Evolutionary conservation across 2,797 vertebrate genomes (phyloP).

Genomic region (Semotilus atromaculatus): DNA sequence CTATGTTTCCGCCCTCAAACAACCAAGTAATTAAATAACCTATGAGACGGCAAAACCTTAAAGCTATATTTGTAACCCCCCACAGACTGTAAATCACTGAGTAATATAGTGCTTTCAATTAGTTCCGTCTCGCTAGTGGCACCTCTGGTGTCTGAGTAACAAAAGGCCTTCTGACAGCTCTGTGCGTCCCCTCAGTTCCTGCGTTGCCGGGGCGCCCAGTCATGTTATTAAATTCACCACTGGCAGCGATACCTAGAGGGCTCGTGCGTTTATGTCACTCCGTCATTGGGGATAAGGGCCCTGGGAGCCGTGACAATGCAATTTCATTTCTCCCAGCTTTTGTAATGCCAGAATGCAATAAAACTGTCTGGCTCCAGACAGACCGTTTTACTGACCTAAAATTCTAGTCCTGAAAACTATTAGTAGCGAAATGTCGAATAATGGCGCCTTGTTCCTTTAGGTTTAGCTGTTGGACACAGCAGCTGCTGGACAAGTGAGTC

Average conservation of each 20-base stretch:
- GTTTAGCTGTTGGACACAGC: conserved; percentile 54
- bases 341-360: conserved; percentile 77
- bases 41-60: neutral
- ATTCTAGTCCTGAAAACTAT: conserved; percentile 63
- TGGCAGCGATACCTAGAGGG: conserved; percentile 67
- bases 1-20: neutral
- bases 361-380: conserved; percentile 78
- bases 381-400: conserved; percentile 73
- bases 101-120: conserved; percentile 64
- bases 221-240: conserved; percentile 63
- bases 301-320: conserved; percentile 72
- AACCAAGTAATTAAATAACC: neutral
- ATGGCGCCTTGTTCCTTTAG: conserved; percentile 39
- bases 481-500: conserved; percentile 58
- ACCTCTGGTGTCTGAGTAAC: conserved; percentile 64
- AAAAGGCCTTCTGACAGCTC: conserved; percentile 60
- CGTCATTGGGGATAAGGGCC: conserved; percentile 62
- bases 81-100: conserved; percentile 45
- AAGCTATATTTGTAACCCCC: conserved; percentile 29
- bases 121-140: conserved; percentile 58
- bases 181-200: conserved; percentile 49
- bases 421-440: conserved; percentile 65
- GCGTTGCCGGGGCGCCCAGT: conserved; percentile 61
- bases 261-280: conserved; percentile 61
- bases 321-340: conserved; percentile 74